Base-by-base conservation (phyloP, 2,797 vertebrate genomes). In the Lithobates sylvaticus region DNA sequence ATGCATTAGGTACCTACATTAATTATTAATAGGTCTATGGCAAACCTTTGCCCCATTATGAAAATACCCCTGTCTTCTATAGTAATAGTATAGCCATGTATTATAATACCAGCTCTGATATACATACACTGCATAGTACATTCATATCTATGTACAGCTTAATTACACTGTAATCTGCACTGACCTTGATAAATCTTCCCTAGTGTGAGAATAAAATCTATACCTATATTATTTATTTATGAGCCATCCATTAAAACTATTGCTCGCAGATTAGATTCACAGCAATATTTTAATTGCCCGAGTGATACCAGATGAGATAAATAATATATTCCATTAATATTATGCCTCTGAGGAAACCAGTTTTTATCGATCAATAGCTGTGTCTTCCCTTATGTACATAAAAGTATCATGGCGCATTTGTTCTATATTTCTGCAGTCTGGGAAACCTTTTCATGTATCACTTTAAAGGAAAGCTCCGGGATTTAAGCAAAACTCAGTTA, bases 211-310 rank as follows among this genome's bases (percentile, higher is more conserved):
- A 81, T 72, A 83, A 83, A 83, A 83, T 83, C 54, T 16, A 68
- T 75, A 65, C 47, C 26, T 32, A n/a, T n/a, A n/a, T 83, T 36
- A 76, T 76, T 75, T 47, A 76, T 83, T 83, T 47, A 82, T 61
- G 44, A 27, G 13, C 42, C 54, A 27, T 72, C 80, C 80, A 82
- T 82, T 82, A 83, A 23, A 76, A n/a, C 72, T 18, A 26, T 67
- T 54, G 27, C 27, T n/a, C 3, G 15, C 73, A 39, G 61, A 81
- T 61, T 76, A 64, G 50, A 26, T 69, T 54, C 61, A n/a, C 42
- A 50, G 26, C 21, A 47, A 68, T 76, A 32, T 36, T 68, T 76
- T 76, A n/a, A 76, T 83, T 76, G 81, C 39, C 50, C 26, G 10
- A 10, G 29, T 47, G 26, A 75, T 76, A 68, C 32, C 34, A 44